Conservation (phyloP, 2,113 vertebrate species). For the Salvator merianae region DNA sequence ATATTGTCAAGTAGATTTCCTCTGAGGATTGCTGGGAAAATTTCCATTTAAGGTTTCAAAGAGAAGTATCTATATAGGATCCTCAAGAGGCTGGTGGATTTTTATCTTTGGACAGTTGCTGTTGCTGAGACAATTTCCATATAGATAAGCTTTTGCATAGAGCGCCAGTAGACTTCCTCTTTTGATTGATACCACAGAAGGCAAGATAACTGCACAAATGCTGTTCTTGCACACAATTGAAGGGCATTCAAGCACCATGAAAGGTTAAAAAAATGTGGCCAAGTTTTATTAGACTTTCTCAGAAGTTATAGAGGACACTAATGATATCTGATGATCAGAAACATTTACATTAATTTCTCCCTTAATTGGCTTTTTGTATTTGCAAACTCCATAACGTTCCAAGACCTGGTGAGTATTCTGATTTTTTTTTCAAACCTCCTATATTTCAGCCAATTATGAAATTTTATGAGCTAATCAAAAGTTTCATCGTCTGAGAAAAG, state of each 20-base stretch:
- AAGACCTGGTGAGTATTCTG: not conserved
- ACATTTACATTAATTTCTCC: not conserved
- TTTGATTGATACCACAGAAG: not conserved
- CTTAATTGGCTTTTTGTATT: not conserved
- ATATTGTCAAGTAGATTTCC: not conserved
- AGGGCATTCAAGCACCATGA: not conserved
- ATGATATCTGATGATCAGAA: not conserved
- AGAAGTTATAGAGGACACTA: not conserved
- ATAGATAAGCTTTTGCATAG: not conserved
- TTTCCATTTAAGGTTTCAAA: not conserved
- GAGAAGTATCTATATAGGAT: not conserved
- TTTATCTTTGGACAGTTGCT: not conserved
- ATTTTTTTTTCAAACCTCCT: not conserved
- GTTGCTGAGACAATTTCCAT: not conserved
- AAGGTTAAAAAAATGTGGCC: not conserved
- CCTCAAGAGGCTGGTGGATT: not conserved
- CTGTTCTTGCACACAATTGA: not conserved
- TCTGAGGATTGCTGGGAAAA: not conserved
- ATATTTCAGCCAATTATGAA: not conserved
- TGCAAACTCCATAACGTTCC: not conserved
- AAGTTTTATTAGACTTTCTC: not conserved
- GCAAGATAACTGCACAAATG: not conserved
- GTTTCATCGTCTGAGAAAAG: not conserved
- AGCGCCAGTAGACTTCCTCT: not conserved
- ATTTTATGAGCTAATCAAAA: constrained; percentile 24